Evolutionary conservation across 2,888 invertebrate species (phyloP).

Genomic region (Melanotus villosus): DNA sequence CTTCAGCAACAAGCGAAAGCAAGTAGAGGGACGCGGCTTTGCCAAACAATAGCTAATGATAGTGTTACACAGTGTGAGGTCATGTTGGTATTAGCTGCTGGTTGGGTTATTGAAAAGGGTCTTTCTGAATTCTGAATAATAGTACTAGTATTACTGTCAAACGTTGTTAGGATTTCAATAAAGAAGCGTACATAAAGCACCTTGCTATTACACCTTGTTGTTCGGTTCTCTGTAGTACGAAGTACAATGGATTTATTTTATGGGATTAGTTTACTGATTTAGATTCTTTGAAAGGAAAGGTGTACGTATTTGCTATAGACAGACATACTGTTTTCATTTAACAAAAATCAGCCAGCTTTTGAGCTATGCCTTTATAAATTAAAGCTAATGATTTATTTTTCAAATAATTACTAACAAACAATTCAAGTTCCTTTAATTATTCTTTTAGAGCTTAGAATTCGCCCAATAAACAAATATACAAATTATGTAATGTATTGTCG

Average conservation of each 20-base stretch:
- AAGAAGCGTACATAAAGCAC: conserved; percentile 53
- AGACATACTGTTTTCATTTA: no score
- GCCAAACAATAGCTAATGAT: conserved; percentile 63
- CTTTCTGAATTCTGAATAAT: conserved; percentile 43
- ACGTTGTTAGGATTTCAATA: conserved; percentile 59
- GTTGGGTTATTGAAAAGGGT: conserved; percentile 62
- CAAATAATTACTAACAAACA: no score
- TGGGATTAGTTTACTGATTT: conserved; percentile 48
- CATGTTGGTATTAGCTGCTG: conserved; percentile 63
- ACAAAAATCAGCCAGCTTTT: no score
- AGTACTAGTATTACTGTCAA: conserved; percentile 60
- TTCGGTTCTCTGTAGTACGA: conserved; percentile 11
- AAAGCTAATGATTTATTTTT: no score
- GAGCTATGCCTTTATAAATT: no score
- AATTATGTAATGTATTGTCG: no score
- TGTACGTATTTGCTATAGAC: no score
- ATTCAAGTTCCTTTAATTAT: no score
- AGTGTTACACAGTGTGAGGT: conserved; percentile 63
- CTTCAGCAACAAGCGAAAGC: conserved; percentile 8
- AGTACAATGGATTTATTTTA: conserved; percentile 52
- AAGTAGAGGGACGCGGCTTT: conserved; percentile 43
- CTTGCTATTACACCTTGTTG: conserved; percentile 33
- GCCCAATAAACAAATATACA: no score
- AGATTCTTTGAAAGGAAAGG: no score
- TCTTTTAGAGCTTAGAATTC: no score